Evolutionary conservation across 2,797 vertebrate genomes (phyloP).

Genomic region (Acipenser oxyrinchus): DNA sequence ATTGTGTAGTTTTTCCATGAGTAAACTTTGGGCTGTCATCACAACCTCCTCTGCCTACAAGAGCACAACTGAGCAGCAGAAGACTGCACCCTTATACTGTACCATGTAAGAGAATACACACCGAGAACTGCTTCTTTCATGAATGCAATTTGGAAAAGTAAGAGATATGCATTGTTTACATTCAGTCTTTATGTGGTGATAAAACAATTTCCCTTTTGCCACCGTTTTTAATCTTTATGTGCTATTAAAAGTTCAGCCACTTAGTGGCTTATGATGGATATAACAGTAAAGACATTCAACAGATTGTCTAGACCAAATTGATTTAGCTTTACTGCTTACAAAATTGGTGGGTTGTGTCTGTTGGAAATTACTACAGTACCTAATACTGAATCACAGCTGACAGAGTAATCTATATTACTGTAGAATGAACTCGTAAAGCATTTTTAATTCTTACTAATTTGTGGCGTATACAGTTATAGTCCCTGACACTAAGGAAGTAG

Average conservation of each 20-base stretch:
- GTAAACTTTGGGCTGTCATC: constrained; percentile 71
- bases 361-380: constrained; percentile 7
- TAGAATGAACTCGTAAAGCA: too few species aligned
- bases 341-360: constrained; percentile 47
- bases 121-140: constrained; percentile 52
- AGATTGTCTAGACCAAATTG: constrained; percentile 43
- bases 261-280: too few species aligned
- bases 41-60: constrained; percentile 61
- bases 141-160: constrained; percentile 46
- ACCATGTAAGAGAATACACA: constrained; percentile 37
- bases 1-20: constrained; percentile 75
- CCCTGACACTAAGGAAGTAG: too few species aligned
- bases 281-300: constrained; percentile 31
- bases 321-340: constrained; percentile 38
- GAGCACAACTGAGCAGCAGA: constrained; percentile 39
- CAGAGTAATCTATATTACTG: too few species aligned
- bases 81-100: constrained; percentile 56
- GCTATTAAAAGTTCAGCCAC: too few species aligned
- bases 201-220: constrained; percentile 48
- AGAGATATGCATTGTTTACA: constrained; percentile 58
- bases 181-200: constrained; percentile 46
- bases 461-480: too few species aligned
- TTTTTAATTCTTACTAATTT: too few species aligned
- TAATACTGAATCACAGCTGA: too few species aligned
- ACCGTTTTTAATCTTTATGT: constrained; percentile 26